Conservation (phyloP, 2,888 invertebrate genomes). For the Chalcosyrphus nemorum region DNA sequence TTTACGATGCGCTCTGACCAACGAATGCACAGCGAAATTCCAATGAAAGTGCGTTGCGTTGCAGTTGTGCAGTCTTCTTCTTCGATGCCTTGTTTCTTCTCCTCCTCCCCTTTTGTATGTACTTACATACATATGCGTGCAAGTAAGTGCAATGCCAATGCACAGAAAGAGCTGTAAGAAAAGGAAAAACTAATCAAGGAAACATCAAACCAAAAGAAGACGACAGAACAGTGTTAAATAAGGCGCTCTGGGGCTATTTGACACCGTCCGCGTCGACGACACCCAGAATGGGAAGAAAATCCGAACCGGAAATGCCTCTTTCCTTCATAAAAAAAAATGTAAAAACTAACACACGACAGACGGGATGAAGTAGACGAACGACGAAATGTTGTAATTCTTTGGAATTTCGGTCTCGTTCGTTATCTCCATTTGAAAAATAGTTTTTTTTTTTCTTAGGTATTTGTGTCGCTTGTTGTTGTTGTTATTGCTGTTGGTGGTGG, state of each 20-base stretch:
- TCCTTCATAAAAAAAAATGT: constrained; percentile 25
- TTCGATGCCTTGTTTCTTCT: background rate
- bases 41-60: background rate
- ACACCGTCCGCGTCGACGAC: constrained; percentile 34
- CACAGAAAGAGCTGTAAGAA: constrained; percentile 13
- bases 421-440: constrained; percentile 52
- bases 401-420: constrained; percentile 58
- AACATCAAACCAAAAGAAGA: constrained; percentile 35
- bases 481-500: background rate
- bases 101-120: no score
- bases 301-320: constrained; percentile 66
- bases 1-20: constrained; percentile 18
- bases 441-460: constrained; percentile 26
- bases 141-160: background rate
- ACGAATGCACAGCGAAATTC: constrained; percentile 48
- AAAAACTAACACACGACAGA: constrained; percentile 37
- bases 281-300: constrained; percentile 54
- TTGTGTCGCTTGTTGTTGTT: constrained; percentile 37
- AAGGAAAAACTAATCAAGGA: constrained; percentile 38
- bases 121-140: background rate
- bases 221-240: constrained; percentile 33
- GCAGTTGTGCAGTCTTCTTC: background rate
- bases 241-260: constrained; percentile 49
- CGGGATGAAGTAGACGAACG: constrained; percentile 44
- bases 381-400: constrained; percentile 60